Conservation (phyloP, 2,888 invertebrate species). For the Lordiphosa andalusiaca region DNA sequence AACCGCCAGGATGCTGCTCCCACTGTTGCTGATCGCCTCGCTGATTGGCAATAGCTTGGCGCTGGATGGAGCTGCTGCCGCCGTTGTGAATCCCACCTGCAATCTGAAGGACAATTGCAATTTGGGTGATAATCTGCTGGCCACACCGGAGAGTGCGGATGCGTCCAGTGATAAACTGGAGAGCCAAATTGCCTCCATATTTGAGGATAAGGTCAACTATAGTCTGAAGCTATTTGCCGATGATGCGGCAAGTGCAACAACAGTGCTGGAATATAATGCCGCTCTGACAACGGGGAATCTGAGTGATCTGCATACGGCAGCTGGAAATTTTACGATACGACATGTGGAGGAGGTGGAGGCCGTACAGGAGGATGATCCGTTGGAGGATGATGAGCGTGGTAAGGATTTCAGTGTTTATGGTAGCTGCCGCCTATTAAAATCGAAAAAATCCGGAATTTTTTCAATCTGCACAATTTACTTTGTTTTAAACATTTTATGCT, state of each 20-base stretch:
- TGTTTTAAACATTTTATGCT: too few species aligned
- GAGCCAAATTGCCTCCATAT: conserved; percentile 76
- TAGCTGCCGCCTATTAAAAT: too few species aligned
- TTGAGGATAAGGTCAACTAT: conserved; percentile 79
- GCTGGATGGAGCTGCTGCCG: conserved; percentile 42
- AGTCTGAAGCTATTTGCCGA: conserved; percentile 77
- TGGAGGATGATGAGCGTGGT: conserved; percentile 71
- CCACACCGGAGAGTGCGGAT: conserved; percentile 38
- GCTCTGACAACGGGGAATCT: conserved; percentile 43
- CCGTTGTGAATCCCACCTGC: conserved; percentile 69
- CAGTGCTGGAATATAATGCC: conserved; percentile 48
- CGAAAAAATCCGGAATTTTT: too few species aligned
- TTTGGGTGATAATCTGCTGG: conserved; percentile 71
- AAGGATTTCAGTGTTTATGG: conserved; percentile 22
- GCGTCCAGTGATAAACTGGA: conserved; percentile 64
- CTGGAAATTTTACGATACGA: conserved; percentile 52
- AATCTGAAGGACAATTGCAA: conserved; percentile 77
- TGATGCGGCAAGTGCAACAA: conserved; percentile 54
- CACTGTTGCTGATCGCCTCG: conserved; percentile 1
- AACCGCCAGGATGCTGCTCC: conserved; percentile 3
- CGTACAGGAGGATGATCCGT: conserved; percentile 34
- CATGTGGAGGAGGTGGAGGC: conserved; percentile 9
- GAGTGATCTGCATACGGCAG: conserved; percentile 40
- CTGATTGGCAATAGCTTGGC: conserved; percentile 26
- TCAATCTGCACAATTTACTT: too few species aligned